phyloP scores from a whole-genome alignment of 2,113 vertebrate genomes.

The Damaliscus lunatus region DNA sequence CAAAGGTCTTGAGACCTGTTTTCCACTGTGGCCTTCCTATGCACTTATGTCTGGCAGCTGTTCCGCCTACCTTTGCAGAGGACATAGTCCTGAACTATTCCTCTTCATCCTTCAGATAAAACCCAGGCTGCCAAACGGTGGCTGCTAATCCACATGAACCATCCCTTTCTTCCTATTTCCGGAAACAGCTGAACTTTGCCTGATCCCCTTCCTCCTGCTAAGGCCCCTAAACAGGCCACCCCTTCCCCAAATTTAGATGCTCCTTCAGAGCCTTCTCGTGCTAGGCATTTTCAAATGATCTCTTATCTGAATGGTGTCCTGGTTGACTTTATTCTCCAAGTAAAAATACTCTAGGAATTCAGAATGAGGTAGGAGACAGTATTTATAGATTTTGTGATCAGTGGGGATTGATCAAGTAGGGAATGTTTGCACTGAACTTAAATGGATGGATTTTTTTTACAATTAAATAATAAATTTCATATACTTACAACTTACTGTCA shows the following conservation, averaged over 20 bases:
- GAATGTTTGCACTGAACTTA: not conserved
- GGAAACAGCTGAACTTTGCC: not conserved
- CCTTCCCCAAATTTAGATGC: not conserved
- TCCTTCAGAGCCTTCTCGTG: not conserved
- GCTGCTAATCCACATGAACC: not conserved
- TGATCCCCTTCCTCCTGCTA: not conserved
- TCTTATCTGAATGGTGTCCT: not conserved
- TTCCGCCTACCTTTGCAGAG: not conserved
- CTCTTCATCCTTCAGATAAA: not conserved
- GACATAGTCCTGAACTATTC: not conserved
- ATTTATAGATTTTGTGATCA: not conserved
- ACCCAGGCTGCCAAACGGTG: not conserved
- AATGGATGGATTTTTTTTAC: not conserved
- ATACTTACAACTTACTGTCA: not conserved
- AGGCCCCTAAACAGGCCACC: not conserved
- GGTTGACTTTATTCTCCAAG: not conserved
- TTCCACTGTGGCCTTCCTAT: not conserved
- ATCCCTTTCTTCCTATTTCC: not conserved
- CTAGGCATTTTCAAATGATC: not conserved
- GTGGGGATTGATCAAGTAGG: not conserved
- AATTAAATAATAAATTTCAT: not conserved
- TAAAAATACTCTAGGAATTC: not conserved
- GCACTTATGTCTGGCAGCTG: not conserved
- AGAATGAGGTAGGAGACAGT: not conserved
- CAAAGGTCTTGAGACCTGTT: not conserved